Percentiles rank a stretch among this genome's conserved stretches.
These are phyloP conservation scores for Micronisus gabar DNA, from an alignment of 2,113 vertebrate species.

Conservation along the genomic window DNA sequence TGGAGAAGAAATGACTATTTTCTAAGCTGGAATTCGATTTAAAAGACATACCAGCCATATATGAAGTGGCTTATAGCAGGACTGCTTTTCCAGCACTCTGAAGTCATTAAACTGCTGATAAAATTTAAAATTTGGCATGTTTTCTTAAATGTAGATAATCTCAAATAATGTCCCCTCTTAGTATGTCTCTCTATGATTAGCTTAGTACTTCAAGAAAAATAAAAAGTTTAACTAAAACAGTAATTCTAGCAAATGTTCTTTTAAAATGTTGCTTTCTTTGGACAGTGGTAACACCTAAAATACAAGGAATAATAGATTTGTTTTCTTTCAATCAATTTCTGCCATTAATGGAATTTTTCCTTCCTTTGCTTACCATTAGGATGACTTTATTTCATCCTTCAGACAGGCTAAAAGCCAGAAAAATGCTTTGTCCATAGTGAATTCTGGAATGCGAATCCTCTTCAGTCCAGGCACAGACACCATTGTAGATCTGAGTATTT, in stretches of 20 bases:
- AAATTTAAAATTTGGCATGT: not conserved
- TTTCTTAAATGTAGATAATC: not conserved
- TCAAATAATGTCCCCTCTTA: not conserved
- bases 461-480: constrained; percentile 70
- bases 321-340: not conserved
- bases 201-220: not conserved
- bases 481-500: constrained; percentile 74
- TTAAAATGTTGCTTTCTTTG: not conserved
- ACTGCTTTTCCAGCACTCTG: not conserved
- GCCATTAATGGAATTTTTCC: not conserved
- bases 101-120: not conserved
- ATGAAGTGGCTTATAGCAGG: not conserved
- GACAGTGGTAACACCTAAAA: not conserved
- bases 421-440: constrained; percentile 78
- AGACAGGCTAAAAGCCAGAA: constrained; percentile 81
- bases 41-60: not conserved
- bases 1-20: not conserved
- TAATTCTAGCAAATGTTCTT: not conserved
- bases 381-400: constrained; percentile 81
- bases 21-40: not conserved
- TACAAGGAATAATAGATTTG: not conserved
- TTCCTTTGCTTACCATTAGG: constrained; percentile 64
- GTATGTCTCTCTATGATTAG: not conserved
- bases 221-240: not conserved
- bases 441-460: constrained; percentile 77